Conservation (phyloP, 2,113 vertebrate species). For the Candoia aspera region DNA sequence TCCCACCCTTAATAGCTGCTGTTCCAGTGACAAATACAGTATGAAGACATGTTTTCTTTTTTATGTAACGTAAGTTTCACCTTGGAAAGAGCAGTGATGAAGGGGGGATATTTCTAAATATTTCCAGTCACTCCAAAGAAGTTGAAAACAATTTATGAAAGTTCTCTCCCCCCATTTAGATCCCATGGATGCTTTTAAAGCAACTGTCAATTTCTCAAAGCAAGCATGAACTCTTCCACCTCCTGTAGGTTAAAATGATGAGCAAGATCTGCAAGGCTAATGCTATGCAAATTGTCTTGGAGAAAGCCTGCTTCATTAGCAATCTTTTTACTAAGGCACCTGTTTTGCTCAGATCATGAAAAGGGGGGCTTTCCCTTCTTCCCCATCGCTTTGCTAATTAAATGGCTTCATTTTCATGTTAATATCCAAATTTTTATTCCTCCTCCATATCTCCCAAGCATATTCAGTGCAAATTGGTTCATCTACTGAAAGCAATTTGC, state of each 20-base stretch:
- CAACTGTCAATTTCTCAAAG: slow-evolving; percentile 58
- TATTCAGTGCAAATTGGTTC: slow-evolving; percentile 48
- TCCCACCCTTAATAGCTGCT: not conserved
- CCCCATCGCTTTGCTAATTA: slow-evolving; percentile 42
- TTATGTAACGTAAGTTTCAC: not conserved
- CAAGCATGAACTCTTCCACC: slow-evolving; percentile 60
- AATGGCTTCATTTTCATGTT: slow-evolving; percentile 50
- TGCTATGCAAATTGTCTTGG: slow-evolving; percentile 66
- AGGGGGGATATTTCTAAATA: not conserved
- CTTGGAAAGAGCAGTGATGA: not conserved
- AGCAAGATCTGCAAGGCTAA: slow-evolving; percentile 61
- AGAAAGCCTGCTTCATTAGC: slow-evolving; percentile 61
- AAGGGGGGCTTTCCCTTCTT: slow-evolving; percentile 60
- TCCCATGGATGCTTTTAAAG: slow-evolving; percentile 40
- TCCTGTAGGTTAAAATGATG: slow-evolving; percentile 66
- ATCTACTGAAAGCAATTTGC: slow-evolving; percentile 26
- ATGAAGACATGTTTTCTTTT: not conserved
- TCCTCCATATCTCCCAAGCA: slow-evolving; percentile 48
- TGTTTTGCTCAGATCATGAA: slow-evolving; percentile 58
- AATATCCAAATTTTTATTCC: slow-evolving; percentile 54
- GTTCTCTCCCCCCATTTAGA: not conserved
- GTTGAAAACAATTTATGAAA: slow-evolving; percentile 36
- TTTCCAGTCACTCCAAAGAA: slow-evolving; percentile 6
- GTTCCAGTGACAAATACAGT: not conserved
- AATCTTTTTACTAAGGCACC: slow-evolving; percentile 59